Evolutionary conservation across 2,113 vertebrate genomes (phyloP).

Genomic region (Bostrychus sinensis): DNA sequence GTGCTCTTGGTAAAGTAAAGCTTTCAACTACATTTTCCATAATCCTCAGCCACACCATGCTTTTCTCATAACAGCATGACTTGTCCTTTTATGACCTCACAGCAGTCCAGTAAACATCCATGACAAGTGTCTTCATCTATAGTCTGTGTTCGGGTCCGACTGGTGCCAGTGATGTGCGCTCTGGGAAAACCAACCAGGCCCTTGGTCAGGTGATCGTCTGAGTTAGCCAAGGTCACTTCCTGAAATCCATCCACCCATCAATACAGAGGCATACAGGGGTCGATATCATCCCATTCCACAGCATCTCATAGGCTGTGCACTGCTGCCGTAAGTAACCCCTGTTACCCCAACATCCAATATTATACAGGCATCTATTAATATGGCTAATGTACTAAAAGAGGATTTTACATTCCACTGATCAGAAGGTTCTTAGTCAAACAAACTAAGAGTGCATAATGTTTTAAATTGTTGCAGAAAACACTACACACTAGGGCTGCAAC

Average conservation of each 20-base stretch:
- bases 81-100: conserved; percentile 16
- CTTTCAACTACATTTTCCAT: background rate
- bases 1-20: background rate
- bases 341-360: conserved; percentile 7
- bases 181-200: conserved; percentile 58
- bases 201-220: conserved; percentile 52
- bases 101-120: conserved; percentile 9
- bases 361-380: conserved; percentile 4
- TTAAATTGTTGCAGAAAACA: conserved; percentile 1
- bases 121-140: conserved; percentile 1
- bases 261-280: conserved; percentile 62
- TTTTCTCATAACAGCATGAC: background rate
- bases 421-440: background rate
- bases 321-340: conserved; percentile 24
- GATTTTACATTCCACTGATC: background rate
- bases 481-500: too few species aligned
- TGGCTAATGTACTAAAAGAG: background rate
- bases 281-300: conserved; percentile 60
- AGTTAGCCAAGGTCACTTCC: conserved; percentile 74
- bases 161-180: conserved; percentile 57
- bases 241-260: conserved; percentile 67
- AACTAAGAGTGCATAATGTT: background rate
- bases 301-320: conserved; percentile 8
- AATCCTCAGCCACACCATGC: background rate
- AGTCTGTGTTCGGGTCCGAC: conserved; percentile 29